Percentiles rank a stretch among this genome's conserved stretches.
Conservation (phyloP, 2,797 vertebrate genomes). For the Phalanger gymnotis region DNA sequence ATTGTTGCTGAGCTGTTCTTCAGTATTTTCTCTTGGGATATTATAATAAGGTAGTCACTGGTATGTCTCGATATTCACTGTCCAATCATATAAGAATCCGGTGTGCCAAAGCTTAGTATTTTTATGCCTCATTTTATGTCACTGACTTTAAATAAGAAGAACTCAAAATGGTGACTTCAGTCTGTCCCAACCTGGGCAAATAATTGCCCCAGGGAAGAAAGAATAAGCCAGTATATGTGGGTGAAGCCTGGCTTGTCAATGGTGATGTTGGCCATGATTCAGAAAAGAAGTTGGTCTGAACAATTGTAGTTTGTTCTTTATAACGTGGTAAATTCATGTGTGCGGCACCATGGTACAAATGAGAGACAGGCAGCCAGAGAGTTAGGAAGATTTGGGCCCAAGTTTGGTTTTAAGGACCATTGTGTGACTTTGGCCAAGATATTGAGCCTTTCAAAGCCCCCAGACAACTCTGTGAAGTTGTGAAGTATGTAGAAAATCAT, state of each 20-base stretch:
- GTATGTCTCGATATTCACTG: slow-evolving; percentile 64
- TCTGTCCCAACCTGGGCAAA: slow-evolving; percentile 5
- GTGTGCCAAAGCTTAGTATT: slow-evolving; percentile 48
- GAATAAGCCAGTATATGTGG: not conserved
- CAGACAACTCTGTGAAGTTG: not conserved
- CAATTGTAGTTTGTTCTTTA: not conserved
- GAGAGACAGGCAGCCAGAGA: not conserved
- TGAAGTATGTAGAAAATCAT: not conserved
- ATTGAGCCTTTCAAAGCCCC: not conserved
- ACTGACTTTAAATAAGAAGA: slow-evolving; percentile 17
- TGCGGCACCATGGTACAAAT: not conserved
- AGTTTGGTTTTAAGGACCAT: not conserved
- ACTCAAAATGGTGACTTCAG: not conserved
- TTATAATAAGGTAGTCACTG: slow-evolving; percentile 51
- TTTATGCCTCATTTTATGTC: slow-evolving; percentile 1
- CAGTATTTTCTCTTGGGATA: slow-evolving; percentile 58
- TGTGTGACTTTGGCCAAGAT: not conserved
- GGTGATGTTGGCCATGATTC: not conserved
- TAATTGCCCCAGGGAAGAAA: slow-evolving; percentile 35
- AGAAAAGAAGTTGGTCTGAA: not conserved
- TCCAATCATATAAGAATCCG: slow-evolving; percentile 36
- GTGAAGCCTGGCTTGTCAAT: not conserved
- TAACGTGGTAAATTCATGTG: not conserved
- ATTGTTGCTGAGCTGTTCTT: slow-evolving; percentile 51
- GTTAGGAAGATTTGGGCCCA: not conserved